phyloP scores from a whole-genome alignment of 2,113 vertebrate genomes.

The Misgurnus mizolepis region DNA sequence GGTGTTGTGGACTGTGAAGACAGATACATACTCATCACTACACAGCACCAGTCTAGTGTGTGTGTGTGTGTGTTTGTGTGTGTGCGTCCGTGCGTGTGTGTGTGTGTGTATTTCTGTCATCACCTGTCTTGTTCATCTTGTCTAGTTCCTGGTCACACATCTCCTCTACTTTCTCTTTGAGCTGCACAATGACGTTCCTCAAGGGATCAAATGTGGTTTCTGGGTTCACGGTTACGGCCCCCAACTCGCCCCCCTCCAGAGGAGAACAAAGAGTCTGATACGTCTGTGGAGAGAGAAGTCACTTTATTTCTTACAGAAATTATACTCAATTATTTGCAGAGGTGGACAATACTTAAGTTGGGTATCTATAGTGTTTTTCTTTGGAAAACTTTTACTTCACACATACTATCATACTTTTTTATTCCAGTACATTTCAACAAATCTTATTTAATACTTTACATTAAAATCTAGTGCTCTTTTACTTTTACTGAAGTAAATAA shows the following conservation, averaged over 20 bases:
- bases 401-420: too few relatives aligned
- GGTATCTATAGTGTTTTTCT: too few relatives aligned
- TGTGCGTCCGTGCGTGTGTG: background rate
- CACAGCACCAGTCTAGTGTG: background rate
- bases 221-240: slow-evolving; percentile 60
- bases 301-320: too few relatives aligned
- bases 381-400: too few relatives aligned
- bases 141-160: slow-evolving; percentile 74
- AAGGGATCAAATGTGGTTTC: slow-evolving; percentile 69
- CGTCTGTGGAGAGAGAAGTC: slow-evolving; percentile 51
- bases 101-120: background rate
- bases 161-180: slow-evolving; percentile 70
- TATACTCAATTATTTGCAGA: too few relatives aligned
- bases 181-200: slow-evolving; percentile 59
- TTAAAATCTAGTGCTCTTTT: too few relatives aligned
- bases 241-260: slow-evolving; percentile 63
- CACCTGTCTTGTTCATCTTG: slow-evolving; percentile 75
- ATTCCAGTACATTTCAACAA: too few relatives aligned
- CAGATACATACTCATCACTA: background rate
- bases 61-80: background rate
- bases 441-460: too few relatives aligned
- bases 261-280: slow-evolving; percentile 66
- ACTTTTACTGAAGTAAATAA: too few relatives aligned
- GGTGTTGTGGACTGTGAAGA: slow-evolving; percentile 68
- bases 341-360: too few relatives aligned